Conservation (phyloP, 1,140 invertebrate species). For the Bacillus rossius region DNA sequence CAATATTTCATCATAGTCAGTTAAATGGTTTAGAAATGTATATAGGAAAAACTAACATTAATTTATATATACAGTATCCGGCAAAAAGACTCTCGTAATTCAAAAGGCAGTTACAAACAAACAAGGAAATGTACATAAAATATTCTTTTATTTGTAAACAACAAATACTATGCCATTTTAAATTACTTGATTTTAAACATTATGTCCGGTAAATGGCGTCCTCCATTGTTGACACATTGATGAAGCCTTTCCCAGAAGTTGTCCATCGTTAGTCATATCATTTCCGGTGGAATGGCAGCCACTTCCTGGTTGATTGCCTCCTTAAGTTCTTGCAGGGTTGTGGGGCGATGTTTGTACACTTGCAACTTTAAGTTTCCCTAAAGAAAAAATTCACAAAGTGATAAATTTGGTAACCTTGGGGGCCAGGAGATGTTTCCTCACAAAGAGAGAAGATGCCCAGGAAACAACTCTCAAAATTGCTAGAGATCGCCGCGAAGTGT, state of each 20-base stretch:
- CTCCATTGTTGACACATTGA: constrained; percentile 6
- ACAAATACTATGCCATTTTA: background rate
- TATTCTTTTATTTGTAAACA: constrained; percentile 4
- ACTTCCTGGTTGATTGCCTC: constrained; percentile 8
- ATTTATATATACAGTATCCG: constrained; percentile 1
- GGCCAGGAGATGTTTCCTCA: constrained; percentile 4
- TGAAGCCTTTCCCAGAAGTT: constrained; percentile 10
- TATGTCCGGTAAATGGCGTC: background rate
- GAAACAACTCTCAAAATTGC: background rate
- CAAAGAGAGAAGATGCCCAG: constrained; percentile 2
- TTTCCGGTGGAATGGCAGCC: constrained; percentile 6
- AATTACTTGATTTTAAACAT: constrained; percentile 1
- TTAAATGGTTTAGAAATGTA: too few relatives aligned
- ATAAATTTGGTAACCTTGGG: background rate
- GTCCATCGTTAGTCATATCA: constrained; percentile 8
- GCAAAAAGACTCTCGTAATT: constrained; percentile 1
- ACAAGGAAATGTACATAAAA: constrained; percentile 4
- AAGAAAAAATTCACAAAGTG: constrained; percentile 3
- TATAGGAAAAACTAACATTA: too few relatives aligned
- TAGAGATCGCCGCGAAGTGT: background rate
- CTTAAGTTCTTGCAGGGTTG: background rate
- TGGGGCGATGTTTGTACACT: constrained; percentile 3
- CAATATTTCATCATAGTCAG: too few relatives aligned
- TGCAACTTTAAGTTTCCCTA: background rate
- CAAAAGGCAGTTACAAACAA: constrained; percentile 8